Conservation (phyloP, 2,888 invertebrate genomes). For the Choreutis nemorana region DNA sequence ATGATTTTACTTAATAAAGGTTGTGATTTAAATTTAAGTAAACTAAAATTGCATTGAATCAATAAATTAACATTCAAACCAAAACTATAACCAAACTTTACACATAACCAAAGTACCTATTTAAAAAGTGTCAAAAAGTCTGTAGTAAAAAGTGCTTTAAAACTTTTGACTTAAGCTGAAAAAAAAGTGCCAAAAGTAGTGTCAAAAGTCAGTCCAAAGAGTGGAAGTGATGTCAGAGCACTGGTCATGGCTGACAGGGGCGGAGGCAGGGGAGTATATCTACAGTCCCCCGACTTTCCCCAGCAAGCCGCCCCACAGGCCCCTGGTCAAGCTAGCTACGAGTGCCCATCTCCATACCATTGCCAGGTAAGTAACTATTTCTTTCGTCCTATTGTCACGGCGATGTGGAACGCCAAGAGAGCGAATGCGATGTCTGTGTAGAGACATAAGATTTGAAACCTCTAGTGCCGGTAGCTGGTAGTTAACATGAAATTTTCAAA, state of each 20-base stretch:
- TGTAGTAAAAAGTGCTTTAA: background rate
- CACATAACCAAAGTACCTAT: background rate
- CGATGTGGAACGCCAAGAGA: too few species aligned
- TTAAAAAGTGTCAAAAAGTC: background rate
- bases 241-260: constrained; percentile 55
- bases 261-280: constrained; percentile 44
- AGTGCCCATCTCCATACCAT: constrained; percentile 53
- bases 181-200: too few species aligned
- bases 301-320: constrained; percentile 48
- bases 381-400: too few species aligned
- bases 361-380: constrained; percentile 34
- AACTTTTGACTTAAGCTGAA: background rate
- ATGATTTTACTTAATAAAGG: too few species aligned
- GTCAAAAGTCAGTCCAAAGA: background rate
- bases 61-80: too few species aligned
- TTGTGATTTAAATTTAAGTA: too few species aligned
- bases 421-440: too few species aligned
- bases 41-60: too few species aligned
- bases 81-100: constrained; percentile 7
- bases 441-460: too few species aligned
- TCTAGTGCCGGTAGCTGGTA: too few species aligned
- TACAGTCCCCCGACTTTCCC: constrained; percentile 56
- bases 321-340: constrained; percentile 52
- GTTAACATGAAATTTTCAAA: too few species aligned
- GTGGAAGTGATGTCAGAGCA: constrained; percentile 38